Evolutionary conservation across 2,888 invertebrate genomes (phyloP).

Genomic region (Habroteleia sp.): DNA sequence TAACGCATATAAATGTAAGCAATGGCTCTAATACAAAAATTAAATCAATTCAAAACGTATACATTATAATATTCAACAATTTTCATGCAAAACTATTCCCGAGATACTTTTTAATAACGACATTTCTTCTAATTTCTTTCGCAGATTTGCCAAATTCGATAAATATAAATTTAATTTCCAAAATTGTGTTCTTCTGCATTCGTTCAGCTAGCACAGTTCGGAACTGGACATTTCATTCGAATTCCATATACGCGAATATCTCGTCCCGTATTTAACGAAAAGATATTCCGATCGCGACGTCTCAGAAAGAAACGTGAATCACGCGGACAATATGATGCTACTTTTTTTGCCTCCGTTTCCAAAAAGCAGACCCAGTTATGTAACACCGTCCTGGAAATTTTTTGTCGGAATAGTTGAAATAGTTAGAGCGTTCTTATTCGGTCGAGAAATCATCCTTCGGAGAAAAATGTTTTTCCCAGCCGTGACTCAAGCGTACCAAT

Average conservation of each 20-base stretch:
- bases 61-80: too few relatives aligned
- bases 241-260: constrained; percentile 6
- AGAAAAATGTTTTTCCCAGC: constrained; percentile 6
- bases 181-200: too few relatives aligned
- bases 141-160: too few relatives aligned
- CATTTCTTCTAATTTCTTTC: too few relatives aligned
- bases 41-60: too few relatives aligned
- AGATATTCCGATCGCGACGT: constrained; percentile 10
- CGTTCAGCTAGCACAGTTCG: too few relatives aligned
- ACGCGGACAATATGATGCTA: neutral
- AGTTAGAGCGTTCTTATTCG: constrained; percentile 3
- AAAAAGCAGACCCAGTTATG: constrained; percentile 29
- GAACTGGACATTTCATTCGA: constrained; percentile 6
- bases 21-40: too few relatives aligned
- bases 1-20: too few relatives aligned
- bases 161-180: neutral
- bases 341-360: constrained; percentile 23
- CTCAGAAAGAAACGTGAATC: constrained; percentile 21
- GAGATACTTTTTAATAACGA: too few relatives aligned
- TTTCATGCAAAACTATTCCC: too few relatives aligned
- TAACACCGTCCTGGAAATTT: constrained; percentile 18
- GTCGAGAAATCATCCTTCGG: constrained; percentile 19
- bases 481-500: constrained; percentile 8
- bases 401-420: constrained; percentile 36
- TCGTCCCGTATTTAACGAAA: constrained; percentile 1